Base-by-base conservation (phyloP, 2,113 vertebrate genomes). In the Axis porcinus region DNA sequence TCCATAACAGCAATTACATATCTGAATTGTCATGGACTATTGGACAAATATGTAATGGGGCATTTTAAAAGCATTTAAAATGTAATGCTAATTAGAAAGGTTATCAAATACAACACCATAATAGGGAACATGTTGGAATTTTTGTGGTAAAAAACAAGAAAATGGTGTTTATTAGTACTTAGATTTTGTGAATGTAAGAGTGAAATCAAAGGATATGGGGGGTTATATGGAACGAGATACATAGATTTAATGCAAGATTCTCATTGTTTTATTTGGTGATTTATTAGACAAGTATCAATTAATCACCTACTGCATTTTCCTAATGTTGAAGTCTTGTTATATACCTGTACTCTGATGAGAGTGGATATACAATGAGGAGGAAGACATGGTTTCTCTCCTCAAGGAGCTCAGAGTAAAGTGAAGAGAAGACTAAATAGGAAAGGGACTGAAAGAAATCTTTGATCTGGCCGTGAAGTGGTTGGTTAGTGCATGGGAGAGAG, bases 1-100 rank as follows among this genome's bases (percentile, higher is more conserved):
- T 98, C 89, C 79, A 97, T 98, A 97, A 96, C 33, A 95, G 89
- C 98, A 98, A 98, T 98, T 98, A 97, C 93, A 96, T 94, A 95
- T 97, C 96, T 95, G 70, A 97, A 95, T 43, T 97, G 93, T 86
- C 96, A 97, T 86, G 89, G 95, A 87, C 86, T 94, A 95, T 97
- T 96, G 97, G 97, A 97, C 86, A 97, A 94, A 97, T 89, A 97
- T 55, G 67, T 81, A 97, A 98, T 86, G 93, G 96, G 84, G 83
- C 79, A 96, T 93, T 97, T 97, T 97, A 97, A 97, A 96, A 95
- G 93, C 94, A 86, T 95, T 98, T 97, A 97, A 97, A 95, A 97
- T 95, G 95, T 92, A 96, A 97, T 87, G 95, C 76, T 98, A 98
- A 97, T 98, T 98, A 98, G 91, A 91, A 94, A 97, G 95, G 0